A percentile compares a stretch with the other conserved stretches of the same genome.
phyloP scores from a whole-genome alignment of 2,113 vertebrate genomes.

The Tragelaphus scriptus region DNA sequence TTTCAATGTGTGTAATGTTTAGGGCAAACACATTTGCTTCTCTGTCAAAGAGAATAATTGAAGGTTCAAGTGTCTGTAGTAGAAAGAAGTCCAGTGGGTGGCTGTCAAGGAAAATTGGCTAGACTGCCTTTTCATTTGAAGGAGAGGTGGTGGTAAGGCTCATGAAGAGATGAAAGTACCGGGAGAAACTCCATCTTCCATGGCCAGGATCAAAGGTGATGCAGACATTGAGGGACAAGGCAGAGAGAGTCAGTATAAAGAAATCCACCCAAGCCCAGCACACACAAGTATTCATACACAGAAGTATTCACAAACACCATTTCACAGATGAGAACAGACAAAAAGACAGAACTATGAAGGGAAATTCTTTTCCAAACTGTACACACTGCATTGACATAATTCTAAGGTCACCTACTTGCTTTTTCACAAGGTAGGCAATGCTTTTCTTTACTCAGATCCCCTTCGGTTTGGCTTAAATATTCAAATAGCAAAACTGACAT shows the following conservation, averaged over 20 bases:
- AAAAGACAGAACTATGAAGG: background rate
- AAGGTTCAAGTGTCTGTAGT: background rate
- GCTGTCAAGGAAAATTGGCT: background rate
- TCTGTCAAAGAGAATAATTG: background rate
- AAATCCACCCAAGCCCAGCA: background rate
- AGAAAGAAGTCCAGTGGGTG: background rate
- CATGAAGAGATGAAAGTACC: fast-evolving
- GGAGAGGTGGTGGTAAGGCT: background rate
- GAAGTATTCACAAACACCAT: background rate
- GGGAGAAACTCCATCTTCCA: background rate
- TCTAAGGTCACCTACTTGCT: background rate
- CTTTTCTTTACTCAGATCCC: background rate
- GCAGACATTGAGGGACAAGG: background rate
- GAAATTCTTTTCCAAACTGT: background rate
- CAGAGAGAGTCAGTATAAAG: background rate
- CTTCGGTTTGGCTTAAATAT: background rate
- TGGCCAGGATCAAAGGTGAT: background rate
- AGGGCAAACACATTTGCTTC: background rate
- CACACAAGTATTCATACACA: background rate
- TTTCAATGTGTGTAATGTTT: background rate
- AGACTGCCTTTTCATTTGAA: background rate
- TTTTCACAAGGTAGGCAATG: background rate
- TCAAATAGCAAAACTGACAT: background rate
- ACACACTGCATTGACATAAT: background rate
- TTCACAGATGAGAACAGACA: fast-evolving